Evolutionary conservation across 2,797 vertebrate genomes (phyloP).

Genomic region (Bradypodion pumilum): DNA sequence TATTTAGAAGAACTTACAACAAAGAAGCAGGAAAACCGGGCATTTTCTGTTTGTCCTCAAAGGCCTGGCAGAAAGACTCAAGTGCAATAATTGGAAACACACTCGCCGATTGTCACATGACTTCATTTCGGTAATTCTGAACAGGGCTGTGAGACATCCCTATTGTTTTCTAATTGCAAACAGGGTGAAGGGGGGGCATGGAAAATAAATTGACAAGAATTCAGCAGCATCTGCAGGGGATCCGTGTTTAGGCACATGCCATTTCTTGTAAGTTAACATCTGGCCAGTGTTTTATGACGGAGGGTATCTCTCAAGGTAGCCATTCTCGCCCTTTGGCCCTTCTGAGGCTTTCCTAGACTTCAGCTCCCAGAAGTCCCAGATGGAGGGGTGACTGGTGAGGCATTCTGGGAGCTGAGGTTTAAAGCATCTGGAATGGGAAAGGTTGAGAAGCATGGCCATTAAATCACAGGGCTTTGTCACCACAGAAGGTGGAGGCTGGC

Average conservation of each 20-base stretch:
- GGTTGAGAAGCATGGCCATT: neutral
- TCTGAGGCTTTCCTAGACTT: neutral
- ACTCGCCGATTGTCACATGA: slow-evolving; percentile 58
- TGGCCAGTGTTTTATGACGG: neutral
- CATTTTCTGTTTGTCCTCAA: slow-evolving; percentile 67
- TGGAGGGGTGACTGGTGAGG: no score
- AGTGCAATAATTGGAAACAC: slow-evolving; percentile 76
- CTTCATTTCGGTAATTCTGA: slow-evolving; percentile 63
- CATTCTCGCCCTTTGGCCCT: neutral
- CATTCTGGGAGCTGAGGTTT: neutral
- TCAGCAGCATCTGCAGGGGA: slow-evolving; percentile 42
- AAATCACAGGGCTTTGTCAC: neutral
- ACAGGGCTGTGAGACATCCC: slow-evolving; percentile 64
- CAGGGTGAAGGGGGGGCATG: slow-evolving; percentile 45
- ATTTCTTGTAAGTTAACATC: neutral
- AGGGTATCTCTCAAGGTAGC: neutral
- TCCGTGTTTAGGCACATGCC: neutral
- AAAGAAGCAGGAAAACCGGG: slow-evolving; percentile 59
- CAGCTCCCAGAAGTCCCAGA: neutral
- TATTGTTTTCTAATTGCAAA: slow-evolving; percentile 66
- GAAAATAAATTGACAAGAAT: slow-evolving; percentile 51
- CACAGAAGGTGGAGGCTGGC: no score
- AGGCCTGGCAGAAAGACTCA: slow-evolving; percentile 65
- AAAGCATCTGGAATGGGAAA: neutral
- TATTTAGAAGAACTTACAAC: slow-evolving; percentile 58